phyloP scores from a whole-genome alignment of 2,797 vertebrate genomes.

The Perodicticus potto region DNA sequence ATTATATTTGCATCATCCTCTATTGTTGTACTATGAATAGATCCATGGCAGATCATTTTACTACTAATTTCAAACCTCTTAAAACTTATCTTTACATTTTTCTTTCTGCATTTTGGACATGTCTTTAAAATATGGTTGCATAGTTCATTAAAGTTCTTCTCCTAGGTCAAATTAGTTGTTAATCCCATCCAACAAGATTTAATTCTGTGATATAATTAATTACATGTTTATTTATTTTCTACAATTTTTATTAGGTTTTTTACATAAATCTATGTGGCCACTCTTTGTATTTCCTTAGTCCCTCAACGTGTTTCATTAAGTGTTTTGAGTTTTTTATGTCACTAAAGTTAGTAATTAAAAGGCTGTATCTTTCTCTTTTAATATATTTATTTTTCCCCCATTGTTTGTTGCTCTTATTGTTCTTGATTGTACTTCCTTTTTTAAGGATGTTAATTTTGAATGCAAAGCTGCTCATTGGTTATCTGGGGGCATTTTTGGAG shows the following conservation, averaged over 20 bases:
- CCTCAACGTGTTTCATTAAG: neutral
- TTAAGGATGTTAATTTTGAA: neutral
- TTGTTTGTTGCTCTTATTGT: neutral
- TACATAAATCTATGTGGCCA: neutral
- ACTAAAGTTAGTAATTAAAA: neutral
- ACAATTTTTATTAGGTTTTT: neutral
- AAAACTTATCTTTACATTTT: neutral
- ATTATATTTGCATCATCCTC: neutral
- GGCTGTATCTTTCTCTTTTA: neutral
- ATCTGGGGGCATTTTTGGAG: neutral
- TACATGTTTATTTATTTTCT: neutral
- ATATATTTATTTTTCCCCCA: neutral
- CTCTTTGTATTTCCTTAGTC: neutral
- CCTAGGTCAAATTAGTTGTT: neutral
- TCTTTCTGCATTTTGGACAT: neutral
- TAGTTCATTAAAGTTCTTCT: neutral
- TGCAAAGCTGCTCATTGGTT: neutral
- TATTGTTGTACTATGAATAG: neutral
- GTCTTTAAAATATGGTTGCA: neutral
- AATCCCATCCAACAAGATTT: neutral
- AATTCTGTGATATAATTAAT: neutral
- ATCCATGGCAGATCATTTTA: neutral
- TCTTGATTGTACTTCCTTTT: neutral
- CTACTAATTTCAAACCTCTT: neutral
- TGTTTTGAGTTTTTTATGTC: neutral